A percentile compares a stretch with the other conserved stretches of the same genome.
Conservation (phyloP, 2,888 invertebrate species). For the Drosophila imparisetae region DNA sequence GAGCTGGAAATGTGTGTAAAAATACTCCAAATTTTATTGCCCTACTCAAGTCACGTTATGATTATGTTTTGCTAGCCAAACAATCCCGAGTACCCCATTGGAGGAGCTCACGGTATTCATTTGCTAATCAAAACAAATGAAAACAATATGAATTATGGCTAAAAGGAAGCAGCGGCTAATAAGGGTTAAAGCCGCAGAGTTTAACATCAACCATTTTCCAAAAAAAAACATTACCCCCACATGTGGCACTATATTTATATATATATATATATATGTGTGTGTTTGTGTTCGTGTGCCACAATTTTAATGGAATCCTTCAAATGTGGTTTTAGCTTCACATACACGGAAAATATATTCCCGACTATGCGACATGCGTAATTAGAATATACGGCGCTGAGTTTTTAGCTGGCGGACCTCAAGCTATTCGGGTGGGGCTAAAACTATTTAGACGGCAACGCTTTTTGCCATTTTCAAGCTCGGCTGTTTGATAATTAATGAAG, state of each 20-base stretch:
- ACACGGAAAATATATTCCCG: constrained; percentile 15
- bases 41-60: constrained; percentile 69
- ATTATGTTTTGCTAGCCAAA: constrained; percentile 60
- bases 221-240: constrained; percentile 15
- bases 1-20: constrained; percentile 36
- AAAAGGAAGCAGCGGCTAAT: constrained; percentile 66
- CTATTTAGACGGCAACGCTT: constrained; percentile 53
- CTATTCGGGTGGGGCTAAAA: constrained; percentile 39
- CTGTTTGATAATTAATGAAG: constrained; percentile 81
- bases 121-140: constrained; percentile 81
- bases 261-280: constrained; percentile 6
- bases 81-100: constrained; percentile 37
- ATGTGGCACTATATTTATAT: background rate
- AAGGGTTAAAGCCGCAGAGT: constrained; percentile 74
- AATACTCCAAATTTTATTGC: constrained; percentile 74
- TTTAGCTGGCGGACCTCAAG: constrained; percentile 17
- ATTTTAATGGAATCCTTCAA: constrained; percentile 75
- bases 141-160: constrained; percentile 76
- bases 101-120: constrained; percentile 56
- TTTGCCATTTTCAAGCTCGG: constrained; percentile 61
- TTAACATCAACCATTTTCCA: constrained; percentile 56
- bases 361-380: constrained; percentile 67
- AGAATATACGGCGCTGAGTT: constrained; percentile 64
- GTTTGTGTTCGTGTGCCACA: constrained; percentile 35
- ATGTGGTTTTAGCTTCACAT: constrained; percentile 53